Base-by-base conservation (phyloP, 2,113 vertebrate species). In the Diadophis punctatus region DNA sequence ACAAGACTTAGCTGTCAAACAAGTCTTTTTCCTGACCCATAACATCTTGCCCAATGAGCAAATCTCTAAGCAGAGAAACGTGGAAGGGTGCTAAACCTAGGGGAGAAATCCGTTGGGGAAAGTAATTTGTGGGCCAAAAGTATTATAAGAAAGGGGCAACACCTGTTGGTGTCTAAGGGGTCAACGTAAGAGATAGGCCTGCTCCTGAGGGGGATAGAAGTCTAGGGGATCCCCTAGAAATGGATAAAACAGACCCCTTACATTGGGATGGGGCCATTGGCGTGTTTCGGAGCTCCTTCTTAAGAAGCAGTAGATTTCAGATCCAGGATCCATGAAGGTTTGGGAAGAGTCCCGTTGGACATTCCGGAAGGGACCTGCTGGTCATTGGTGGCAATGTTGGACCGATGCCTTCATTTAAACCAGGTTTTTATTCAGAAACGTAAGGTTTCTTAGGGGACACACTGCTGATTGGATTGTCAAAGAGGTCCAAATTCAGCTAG, bases 1-100 rank as follows among this genome's bases (percentile, higher is more conserved):
- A 48, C 30, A 27, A 90, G 90, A 89, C 39, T 49, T 74, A 88
- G 58, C 80, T 86, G 86, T 51, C 92, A 74, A 86, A 93, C 91
- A 43, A 30, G 89, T 90, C 91, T 90, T 53, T 85, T 12, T 39
- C 43, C 74, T 12, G 12, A 49, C n/a, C 14, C 74, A 43, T 43
- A 80, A 80, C 74, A 9, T 55, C 52, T 18, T 48, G 9, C 52
- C 6, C 20, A 8, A 51, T 1, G 10, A 25, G 11, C 60, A n/a
- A 53, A 23, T 18, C 25, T 11, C 30, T 25, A 8, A 14, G 52
- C 51, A 1, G 22, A 2, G 43, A 0, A 22, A 1, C 34, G 18
- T 25, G 14, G 22, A 34, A 52, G 56, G 43, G 39, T 8, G 34
- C 34, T 25, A 56, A 55, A 18, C 9, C 43, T 49, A n/a, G 63